Evolutionary conservation across 2,113 vertebrate genomes (phyloP).

Genomic region (Lagopus leucura): DNA sequence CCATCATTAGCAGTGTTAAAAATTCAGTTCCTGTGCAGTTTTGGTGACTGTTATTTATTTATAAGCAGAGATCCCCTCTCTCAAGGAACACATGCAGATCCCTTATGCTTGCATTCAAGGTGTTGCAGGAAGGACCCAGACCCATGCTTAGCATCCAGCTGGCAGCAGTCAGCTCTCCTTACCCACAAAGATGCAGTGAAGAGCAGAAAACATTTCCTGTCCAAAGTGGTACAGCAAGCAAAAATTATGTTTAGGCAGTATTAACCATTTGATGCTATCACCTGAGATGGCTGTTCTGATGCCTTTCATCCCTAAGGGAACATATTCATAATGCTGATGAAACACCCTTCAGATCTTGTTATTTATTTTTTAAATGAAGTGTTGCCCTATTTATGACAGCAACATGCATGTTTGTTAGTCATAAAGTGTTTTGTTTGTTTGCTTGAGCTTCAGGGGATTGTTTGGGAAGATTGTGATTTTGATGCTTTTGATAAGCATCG

Average conservation of each 20-base stretch:
- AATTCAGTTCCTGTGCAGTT: neutral
- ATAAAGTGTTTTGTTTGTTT: constrained; percentile 33
- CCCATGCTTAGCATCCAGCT: neutral
- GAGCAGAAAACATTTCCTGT: neutral
- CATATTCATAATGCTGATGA: constrained; percentile 19
- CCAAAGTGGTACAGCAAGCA: neutral
- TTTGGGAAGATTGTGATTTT: constrained; percentile 11
- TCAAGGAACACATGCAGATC: neutral
- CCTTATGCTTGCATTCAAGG: neutral
- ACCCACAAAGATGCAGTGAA: neutral
- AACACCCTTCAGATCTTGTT: constrained; percentile 4
- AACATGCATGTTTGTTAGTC: constrained; percentile 6
- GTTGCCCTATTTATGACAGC: neutral
- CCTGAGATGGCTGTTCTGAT: neutral
- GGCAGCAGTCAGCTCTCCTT: neutral
- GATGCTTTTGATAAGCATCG: constrained; percentile 28
- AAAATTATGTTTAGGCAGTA: neutral
- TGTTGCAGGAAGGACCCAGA: neutral
- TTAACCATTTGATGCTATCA: neutral
- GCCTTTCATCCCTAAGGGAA: neutral
- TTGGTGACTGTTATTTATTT: neutral
- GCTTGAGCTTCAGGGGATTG: neutral
- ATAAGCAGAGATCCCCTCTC: neutral
- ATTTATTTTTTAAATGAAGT: neutral
- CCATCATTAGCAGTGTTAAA: neutral